Evolutionary conservation across 2,113 vertebrate genomes (phyloP).

Genomic region (Oryzias javanicus): DNA sequence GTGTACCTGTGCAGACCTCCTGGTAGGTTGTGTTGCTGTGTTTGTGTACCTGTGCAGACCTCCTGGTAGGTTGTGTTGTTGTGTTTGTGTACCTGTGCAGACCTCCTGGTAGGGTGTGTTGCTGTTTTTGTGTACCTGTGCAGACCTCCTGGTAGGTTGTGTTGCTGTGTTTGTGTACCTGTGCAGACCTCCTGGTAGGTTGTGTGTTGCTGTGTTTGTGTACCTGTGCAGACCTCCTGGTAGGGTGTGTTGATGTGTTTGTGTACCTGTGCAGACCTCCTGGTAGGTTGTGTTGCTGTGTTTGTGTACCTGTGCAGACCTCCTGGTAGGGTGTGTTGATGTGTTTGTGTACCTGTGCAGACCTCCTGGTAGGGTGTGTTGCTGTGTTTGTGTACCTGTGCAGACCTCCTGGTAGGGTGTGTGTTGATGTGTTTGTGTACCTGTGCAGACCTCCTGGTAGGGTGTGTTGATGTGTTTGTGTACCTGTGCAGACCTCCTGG

Average conservation of each 20-base stretch:
- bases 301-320: too few relatives aligned
- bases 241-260: slow-evolving; percentile 7
- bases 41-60: slow-evolving; percentile 84
- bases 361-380: too few relatives aligned
- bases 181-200: not conserved
- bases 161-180: slow-evolving; percentile 7
- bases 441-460: not conserved
- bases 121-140: too few relatives aligned
- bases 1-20: not conserved
- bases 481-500: slow-evolving; percentile 89
- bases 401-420: not conserved
- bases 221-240: not conserved
- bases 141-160: too few relatives aligned
- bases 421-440: not conserved
- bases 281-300: slow-evolving; percentile 83
- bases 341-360: too few relatives aligned
- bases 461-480: slow-evolving; percentile 7
- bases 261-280: slow-evolving; percentile 88
- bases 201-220: not conserved
- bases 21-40: slow-evolving; percentile 9
- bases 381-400: slow-evolving; percentile 12
- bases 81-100: too few relatives aligned
- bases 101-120: too few relatives aligned
- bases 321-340: too few relatives aligned
- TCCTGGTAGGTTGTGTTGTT: slow-evolving; percentile 87